Evolutionary conservation across 2,113 vertebrate species (phyloP), one percentile per base, ranked within the genome.

Genomic region (Ophthalmolycus amberensis): DNA sequence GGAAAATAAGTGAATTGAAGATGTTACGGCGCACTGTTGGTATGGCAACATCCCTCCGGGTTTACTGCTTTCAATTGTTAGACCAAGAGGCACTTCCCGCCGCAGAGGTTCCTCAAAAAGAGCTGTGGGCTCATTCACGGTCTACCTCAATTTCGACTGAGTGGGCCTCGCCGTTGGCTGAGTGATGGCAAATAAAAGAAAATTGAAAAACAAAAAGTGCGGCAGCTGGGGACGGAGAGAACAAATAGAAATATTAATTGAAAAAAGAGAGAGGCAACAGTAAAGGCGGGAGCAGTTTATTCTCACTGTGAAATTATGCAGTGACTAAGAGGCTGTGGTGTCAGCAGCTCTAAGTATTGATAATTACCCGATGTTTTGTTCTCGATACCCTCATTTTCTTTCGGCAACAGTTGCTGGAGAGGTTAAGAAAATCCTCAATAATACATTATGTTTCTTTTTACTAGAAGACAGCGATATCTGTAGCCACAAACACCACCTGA

Each of bases 31-130:
- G 15, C 50, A 8, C 73, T 66, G 94, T 95, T 95, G 93, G 90
- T 93, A 94, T 95, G 93, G 93, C 89, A 95, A 94, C 92, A 58
- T 89, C 82, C 89, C 86, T 68, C 72, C 40, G 76, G 87, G 86
- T 80, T 89, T 89, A 91, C 87, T 92, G 88, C 87, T 86, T 76
- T 75, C 76, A 70, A 81, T 86, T 90, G 81, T 80, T 54, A 69
- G 66, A 82, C 62, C 73, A 60, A 80, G 88, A 86, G 85, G 60
- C 80, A 83, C 85, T 91, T 88, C 79, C 84, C 29, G 12, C 48
- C 25, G 77, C 74, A 76, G 6, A 83, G 81, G 68, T 83, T 77
- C 59, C 81, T 78, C 79, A 56, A 87, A 44, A 87, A 90, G 60
- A 59, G n/a, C 74, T 74, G 71, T 40, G 75, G 70, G 78, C 82